Evolutionary conservation across 2,888 invertebrate species (phyloP).

Genomic region (Leptinotarsa juncta): DNA sequence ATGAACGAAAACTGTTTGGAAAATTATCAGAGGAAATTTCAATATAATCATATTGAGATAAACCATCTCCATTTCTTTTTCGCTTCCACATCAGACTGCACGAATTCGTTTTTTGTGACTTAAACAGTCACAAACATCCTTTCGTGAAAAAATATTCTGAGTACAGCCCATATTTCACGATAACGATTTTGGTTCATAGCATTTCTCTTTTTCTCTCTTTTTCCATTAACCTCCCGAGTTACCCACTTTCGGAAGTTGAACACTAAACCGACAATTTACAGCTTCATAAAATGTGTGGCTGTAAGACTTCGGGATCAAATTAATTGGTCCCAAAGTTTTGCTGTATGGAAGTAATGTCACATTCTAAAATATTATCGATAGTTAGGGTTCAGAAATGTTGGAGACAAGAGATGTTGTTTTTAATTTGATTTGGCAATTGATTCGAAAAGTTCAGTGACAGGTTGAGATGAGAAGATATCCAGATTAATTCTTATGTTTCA

Average conservation of each 20-base stretch:
- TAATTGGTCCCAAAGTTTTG: slow-evolving; percentile 26
- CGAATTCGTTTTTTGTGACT: not conserved
- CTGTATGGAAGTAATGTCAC: slow-evolving; percentile 15
- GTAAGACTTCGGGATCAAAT: slow-evolving; percentile 28
- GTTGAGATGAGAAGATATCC: not conserved
- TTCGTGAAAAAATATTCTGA: not conserved
- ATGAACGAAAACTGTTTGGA: too few species aligned
- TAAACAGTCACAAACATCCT: not conserved
- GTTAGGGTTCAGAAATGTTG: not conserved
- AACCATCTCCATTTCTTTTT: not conserved
- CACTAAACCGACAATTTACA: slow-evolving; percentile 28
- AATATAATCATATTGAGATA: not conserved
- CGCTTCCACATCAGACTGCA: not conserved
- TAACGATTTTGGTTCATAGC: not conserved
- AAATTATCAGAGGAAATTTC: not conserved
- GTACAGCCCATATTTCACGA: slow-evolving; percentile 4
- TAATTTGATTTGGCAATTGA: not conserved
- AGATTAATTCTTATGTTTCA: not conserved
- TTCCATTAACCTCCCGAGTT: slow-evolving; percentile 20
- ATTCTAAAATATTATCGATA: slow-evolving; percentile 3
- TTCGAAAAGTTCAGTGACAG: not conserved
- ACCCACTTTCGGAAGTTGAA: slow-evolving; percentile 27
- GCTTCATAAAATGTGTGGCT: slow-evolving; percentile 28
- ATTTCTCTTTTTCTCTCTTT: slow-evolving; percentile 5
- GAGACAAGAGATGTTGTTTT: not conserved